Evolutionary conservation across 2,797 vertebrate species (phyloP), one percentile per base, ranked within the genome.

Genomic region (Clamator glandarius): DNA sequence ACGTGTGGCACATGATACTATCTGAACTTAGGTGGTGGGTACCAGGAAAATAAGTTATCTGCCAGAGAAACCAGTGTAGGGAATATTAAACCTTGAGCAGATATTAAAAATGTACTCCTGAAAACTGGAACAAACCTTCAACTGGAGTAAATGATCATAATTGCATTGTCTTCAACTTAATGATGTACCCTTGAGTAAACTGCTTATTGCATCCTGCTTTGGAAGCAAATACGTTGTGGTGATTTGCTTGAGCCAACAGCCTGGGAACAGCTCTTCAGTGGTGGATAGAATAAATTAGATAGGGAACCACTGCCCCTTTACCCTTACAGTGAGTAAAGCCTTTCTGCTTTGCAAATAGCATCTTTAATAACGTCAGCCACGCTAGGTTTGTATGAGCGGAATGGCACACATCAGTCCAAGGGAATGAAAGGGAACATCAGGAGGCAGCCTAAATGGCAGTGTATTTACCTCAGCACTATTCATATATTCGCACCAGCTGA

Each of bases 401-500:
- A 83, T 91, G 95, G 88, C 80, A 87, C 42, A 61, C 59, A 92
- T 80, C 75, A 76, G 62, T 89, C 58, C 18, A 62, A 87, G 64
- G 77, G 75, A 89, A 86, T 73, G 73, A 92, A 94, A 79, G 35
- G 33, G 63, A 95, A 73, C 52, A 95, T 46, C 95, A 92, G 90
- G 83, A 94, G 93, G 92, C 90, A 90, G 77, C 35, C 77, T 86
- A 82, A 94, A 90, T 79, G 84, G 70, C 85, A 75, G n/a, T 7
- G 21, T 93, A 88, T 96, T 95, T 96, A 90, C 77, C 84, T 91
- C 67, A 67, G 35, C 67, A 39, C 57, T 91, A 91, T 90, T 95
- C 89, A 91, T 91, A 76, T 90, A 86, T 94, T 94, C 81, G 63
- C 52, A 93, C 79, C 91, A 96, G 79, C 92, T 97, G 92, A 96